Evolutionary conservation across 2,797 vertebrate species (phyloP), one percentile per base, ranked within the genome.

Genomic region (Cuniculus paca): DNA sequence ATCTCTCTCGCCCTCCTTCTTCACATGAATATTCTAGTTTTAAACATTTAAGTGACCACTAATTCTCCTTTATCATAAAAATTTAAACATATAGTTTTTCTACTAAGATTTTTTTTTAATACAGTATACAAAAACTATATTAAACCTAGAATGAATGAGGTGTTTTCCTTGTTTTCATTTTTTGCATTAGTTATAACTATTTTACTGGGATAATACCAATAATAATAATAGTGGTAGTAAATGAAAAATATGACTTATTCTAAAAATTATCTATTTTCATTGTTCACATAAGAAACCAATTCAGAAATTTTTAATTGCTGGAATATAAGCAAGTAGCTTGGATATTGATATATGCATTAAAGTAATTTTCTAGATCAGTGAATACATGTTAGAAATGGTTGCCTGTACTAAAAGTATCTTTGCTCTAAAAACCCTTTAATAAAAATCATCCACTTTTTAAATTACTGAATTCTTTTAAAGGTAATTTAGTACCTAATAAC

Each of bases 301-400:
- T 92, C 81, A 96, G 61, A 45, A 24, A 81, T 63, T 90, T 97
- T 68, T 0, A 97, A 97, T 93, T 93, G 97, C 68, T 95, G 96
- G 97, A 98, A 98, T 97, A 87, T 93, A 98, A 98, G 97, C 98
- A 98, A 98, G 96, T 91, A 93, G 92, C 89, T 98, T 94, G 90
- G 97, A 98, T 98, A 98, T 97, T 98, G 98, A 98, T 99, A 98
- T 95, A 82, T 98, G 82, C 98, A 98, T 98, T 98, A 98, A 98
- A 98, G 97, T 97, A 94, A 98, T 99, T 98, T 98, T 98, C 98
- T 98, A 98, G 98, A 98, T 98, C 97, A 98, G 86, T 84, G 96
- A 98, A 97, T 98, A 95, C 86, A 97, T 96, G 97, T 97, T 98
- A 97, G 92, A 96, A 98, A 98, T 92, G 94, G 96, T 82, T 98